Percentiles rank a stretch among this genome's conserved stretches.
Evolutionary conservation across 1,140 invertebrate genomes (phyloP).

Genomic region (Holotrichia oblita): DNA sequence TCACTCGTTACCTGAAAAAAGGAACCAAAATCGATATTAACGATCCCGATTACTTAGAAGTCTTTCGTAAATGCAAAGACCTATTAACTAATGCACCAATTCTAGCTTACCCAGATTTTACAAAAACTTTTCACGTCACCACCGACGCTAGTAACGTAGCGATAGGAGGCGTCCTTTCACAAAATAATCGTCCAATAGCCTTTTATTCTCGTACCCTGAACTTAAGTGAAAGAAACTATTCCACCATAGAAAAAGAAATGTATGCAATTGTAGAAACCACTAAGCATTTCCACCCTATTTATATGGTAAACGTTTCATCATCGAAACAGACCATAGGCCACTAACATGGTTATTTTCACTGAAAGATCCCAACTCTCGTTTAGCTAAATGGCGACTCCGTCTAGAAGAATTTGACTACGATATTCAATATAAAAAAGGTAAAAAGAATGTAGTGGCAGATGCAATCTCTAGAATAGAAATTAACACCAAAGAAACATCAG

Average conservation of each 20-base stretch:
- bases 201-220: constrained; percentile 15
- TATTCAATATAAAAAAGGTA: constrained; percentile 50
- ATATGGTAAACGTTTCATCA: constrained; percentile 47
- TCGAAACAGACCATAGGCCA: constrained; percentile 50
- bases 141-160: constrained; percentile 46
- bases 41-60: constrained; percentile 38
- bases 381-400: constrained; percentile 54
- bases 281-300: constrained; percentile 40
- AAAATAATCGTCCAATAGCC: constrained; percentile 25
- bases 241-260: constrained; percentile 33
- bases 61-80: constrained; percentile 46
- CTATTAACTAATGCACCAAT: constrained; percentile 46
- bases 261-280: constrained; percentile 22
- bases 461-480: constrained; percentile 48
- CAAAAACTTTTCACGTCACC: constrained; percentile 52
- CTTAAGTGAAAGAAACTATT: constrained; percentile 26
- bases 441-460: constrained; percentile 51
- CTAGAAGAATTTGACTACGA: constrained; percentile 57
- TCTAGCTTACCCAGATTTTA: constrained; percentile 50
- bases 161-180: constrained; percentile 43
- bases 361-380: constrained; percentile 58
- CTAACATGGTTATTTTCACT: constrained; percentile 13
- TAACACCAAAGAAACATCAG: not conserved
- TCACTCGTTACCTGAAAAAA: constrained; percentile 42
- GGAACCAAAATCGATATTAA: constrained; percentile 37